Evolutionary conservation across 2,888 invertebrate genomes (phyloP).

Genomic region (Drosophila flavopinicola): DNA sequence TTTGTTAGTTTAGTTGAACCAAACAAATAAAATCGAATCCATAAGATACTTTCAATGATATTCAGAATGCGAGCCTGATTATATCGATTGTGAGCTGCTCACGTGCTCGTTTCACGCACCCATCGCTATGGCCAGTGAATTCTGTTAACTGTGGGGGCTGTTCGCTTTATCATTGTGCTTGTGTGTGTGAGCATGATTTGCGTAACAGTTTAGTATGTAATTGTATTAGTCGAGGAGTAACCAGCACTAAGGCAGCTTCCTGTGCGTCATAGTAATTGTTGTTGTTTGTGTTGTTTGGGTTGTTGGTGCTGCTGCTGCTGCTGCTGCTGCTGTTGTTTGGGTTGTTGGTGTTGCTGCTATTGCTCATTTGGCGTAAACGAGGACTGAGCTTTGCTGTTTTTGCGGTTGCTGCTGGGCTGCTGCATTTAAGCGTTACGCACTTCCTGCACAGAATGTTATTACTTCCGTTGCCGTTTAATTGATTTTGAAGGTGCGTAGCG

Average conservation of each 20-base stretch:
- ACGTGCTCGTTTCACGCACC: constrained; percentile 17
- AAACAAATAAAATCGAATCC: neutral
- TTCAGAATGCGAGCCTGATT: too few species aligned
- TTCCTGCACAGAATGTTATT: constrained; percentile 77
- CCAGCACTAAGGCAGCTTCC: constrained; percentile 62
- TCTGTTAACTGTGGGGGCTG: constrained; percentile 11
- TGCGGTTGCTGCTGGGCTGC: constrained; percentile 53
- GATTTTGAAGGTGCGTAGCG: constrained; percentile 74
- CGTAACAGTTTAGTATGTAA: constrained; percentile 56
- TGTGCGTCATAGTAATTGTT: constrained; percentile 48
- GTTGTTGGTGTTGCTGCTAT: constrained; percentile 36
- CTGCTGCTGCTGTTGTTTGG: constrained; percentile 29
- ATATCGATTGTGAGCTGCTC: neutral
- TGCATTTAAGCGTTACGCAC: constrained; percentile 76
- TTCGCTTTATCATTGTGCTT: constrained; percentile 39
- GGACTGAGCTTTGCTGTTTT: constrained; percentile 62
- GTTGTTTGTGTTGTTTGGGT: constrained; percentile 20
- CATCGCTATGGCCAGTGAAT: constrained; percentile 30
- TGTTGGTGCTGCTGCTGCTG: constrained; percentile 25
- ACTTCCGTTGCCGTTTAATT: constrained; percentile 80
- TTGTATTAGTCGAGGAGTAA: constrained; percentile 71
- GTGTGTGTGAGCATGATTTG: constrained; percentile 15
- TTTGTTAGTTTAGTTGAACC: too few species aligned
- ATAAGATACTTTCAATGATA: neutral
- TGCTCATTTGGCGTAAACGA: constrained; percentile 65